Evolutionary conservation across 1,140 invertebrate species (phyloP), one percentile per base, ranked within the genome.

Genomic region (Oncopodura yosiiana): DNA sequence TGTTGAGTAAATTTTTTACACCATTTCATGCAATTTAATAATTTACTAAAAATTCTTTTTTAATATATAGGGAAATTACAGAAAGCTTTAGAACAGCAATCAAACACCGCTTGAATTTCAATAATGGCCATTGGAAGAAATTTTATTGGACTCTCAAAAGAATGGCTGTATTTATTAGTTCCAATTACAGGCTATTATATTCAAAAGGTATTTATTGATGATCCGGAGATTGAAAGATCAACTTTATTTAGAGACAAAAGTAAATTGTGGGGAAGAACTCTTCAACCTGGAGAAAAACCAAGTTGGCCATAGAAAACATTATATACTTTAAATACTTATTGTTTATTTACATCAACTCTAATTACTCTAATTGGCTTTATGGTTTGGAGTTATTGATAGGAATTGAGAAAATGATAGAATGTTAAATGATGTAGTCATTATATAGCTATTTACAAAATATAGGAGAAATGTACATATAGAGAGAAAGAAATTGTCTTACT

Each of bases 191-290:
- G 77, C 0, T 78, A 70, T 63, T 63, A 68, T 0, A 58, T 84
- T 59, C 85, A 85, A 1, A 71, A 70, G 53, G n/a, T n/a, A n/a
- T 80, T 68, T 56, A 53, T 87, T 18, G 83, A 87, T 66, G 67
- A 69, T 3, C 71, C 77, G 53, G 84, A 87, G 71, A 79, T 78
- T 9, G 69, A 78, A 34, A 77, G 83, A 36, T 78, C 86, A 76
- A 76, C 75, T 1, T 68, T 68, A 29, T 88, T 81, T 67, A 75
- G 85, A 55, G 86, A 88, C 65, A 87, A 84, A 68, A 85, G 82
- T 65, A 76, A 77, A 23, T 69, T 88, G 4, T 89, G 80, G 69
- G 83, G 82, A 14, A 74, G 79, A 53, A 69, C 68, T 42, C 69
- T 79, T 0, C 76, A 77, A 61, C 76, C 78, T 58, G 81, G 79